These are phyloP conservation scores for Proales similis DNA, from an alignment of 1,140 invertebrate genomes.

Conservation along the genomic window DNA sequence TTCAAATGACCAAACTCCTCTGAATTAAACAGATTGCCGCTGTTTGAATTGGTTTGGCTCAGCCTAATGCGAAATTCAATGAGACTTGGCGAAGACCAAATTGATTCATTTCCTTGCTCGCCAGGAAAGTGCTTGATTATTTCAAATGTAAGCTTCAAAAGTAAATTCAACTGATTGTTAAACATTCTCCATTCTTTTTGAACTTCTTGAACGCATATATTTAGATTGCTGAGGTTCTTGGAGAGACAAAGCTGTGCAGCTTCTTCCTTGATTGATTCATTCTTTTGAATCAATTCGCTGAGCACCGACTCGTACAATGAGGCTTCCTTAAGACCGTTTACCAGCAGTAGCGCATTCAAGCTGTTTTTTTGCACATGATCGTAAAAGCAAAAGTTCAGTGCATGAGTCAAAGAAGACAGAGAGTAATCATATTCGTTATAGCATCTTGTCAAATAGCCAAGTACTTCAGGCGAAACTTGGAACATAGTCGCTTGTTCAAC, in stretches of 20 bases:
- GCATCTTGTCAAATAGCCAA: constrained; percentile 14
- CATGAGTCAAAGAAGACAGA: constrained; percentile 24
- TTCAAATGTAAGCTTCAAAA: constrained; percentile 10
- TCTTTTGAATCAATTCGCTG: constrained; percentile 5
- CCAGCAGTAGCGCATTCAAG: constrained; percentile 15
- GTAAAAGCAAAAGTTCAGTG: constrained; percentile 22
- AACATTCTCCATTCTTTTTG: constrained; percentile 35
- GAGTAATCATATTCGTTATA: constrained; percentile 34
- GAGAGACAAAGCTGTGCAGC: too few species aligned
- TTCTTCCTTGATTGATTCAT: too few species aligned
- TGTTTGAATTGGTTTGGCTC: constrained; percentile 11
- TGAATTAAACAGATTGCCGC: constrained; percentile 7
- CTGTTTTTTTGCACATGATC: constrained; percentile 29
- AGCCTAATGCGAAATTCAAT: constrained; percentile 19
- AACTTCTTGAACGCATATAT: constrained; percentile 22
- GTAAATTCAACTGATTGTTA: constrained; percentile 30
- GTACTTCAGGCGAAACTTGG: constrained; percentile 29
- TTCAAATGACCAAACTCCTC: constrained; percentile 9
- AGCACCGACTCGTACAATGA: constrained; percentile 10
- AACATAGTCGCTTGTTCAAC: constrained; percentile 27
- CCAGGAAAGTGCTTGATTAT: constrained; percentile 32
- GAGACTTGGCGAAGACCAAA: constrained; percentile 12
- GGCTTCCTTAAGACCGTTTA: background rate
- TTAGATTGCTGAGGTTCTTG: constrained; percentile 6
- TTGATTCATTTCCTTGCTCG: constrained; percentile 15